Evolutionary conservation across 2,113 vertebrate species (phyloP), one percentile per base, ranked within the genome.

Genomic region (Taurulus bubalis): DNA sequence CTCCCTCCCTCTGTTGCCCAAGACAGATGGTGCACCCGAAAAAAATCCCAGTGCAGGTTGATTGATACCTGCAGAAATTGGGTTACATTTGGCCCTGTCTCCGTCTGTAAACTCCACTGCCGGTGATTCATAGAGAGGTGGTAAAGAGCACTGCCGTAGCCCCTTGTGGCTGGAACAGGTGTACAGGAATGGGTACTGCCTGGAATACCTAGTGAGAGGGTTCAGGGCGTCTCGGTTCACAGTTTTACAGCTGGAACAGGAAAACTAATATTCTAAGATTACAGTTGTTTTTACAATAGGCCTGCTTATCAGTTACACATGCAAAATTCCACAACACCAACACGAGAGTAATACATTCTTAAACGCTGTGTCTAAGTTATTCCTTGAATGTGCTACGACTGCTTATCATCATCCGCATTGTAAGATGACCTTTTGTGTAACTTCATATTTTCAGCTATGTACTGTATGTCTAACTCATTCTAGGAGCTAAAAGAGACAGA

Each of bases 401-500:
- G 12, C 38, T 63, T 40, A 63, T 74, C 16, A 28, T 26, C 47
- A 66, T 74, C 30, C 47, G 26, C 20, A 40, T 8, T 56, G 24
- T 5, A 24, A 20, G 47, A 34, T 66, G 47, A 84, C 69, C 75
- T 71, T 69, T 76, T 71, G 10, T 32, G 15, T 38, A 55, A 70
- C n/a, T 65, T 65, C 56, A 34, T 56, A 32, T 36, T 77, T 15
- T 78, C 28, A 80, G 30, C n/a, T 55, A 30, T 38, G 51, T 26
- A 0, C 20, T 68, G 3, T 75, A 2, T 85, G 47, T 84, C 9
- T 32, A 18, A 70, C 53, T 76, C 58, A n/a, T 79, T 85, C 3
- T 38, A 99, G 98, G 96, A 95, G 90, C 95, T 99, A 72, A 99
- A 99, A 94, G 97, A 99, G 38, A 98, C 98, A 0, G 98, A 99